phyloP scores from a whole-genome alignment of 2,113 vertebrate genomes.

The Acrocephalus kingi region DNA sequence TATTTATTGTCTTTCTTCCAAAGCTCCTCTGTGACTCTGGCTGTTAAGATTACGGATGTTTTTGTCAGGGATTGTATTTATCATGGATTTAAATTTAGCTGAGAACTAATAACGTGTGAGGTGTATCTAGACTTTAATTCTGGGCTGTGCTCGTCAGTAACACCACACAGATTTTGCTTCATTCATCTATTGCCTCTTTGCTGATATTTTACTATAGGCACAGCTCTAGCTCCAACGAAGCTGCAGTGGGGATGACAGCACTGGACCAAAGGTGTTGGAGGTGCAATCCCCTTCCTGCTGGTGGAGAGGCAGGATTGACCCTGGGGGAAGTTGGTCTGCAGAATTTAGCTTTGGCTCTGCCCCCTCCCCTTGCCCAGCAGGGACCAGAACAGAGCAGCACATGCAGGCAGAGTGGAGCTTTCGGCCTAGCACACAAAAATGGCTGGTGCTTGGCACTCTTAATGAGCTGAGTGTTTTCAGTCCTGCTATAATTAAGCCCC shows the following conservation, averaged over 20 bases:
- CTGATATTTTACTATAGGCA: not conserved
- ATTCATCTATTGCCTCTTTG: not conserved
- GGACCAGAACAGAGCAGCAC: not conserved
- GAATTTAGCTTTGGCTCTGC: rapidly evolving
- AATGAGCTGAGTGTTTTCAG: slow-evolving; percentile 51
- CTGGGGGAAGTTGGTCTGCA: rapidly evolving
- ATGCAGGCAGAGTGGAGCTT: not conserved
- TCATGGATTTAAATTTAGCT: slow-evolving; percentile 55
- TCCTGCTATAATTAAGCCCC: slow-evolving; percentile 48
- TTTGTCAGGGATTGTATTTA: slow-evolving; percentile 58
- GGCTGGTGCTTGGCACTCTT: slow-evolving; percentile 11
- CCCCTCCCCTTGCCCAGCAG: not conserved
- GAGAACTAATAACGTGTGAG: slow-evolving; percentile 22
- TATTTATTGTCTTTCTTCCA: slow-evolving; percentile 52
- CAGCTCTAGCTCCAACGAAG: rapidly evolving
- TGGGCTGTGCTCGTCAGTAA: not conserved
- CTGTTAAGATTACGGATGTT: slow-evolving; percentile 49
- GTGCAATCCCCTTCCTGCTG: not conserved
- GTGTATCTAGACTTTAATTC: slow-evolving; percentile 22
- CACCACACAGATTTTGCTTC: not conserved
- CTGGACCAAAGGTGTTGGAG: too few relatives aligned
- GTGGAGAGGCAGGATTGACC: not conserved
- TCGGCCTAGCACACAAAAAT: not conserved
- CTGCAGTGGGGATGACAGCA: not conserved
- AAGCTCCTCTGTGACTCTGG: slow-evolving; percentile 4